Percentiles rank a stretch among this genome's conserved stretches.
These are phyloP conservation scores for Sturnira hondurensis DNA, from an alignment of 2,113 vertebrate genomes.

Conservation along the genomic window DNA sequence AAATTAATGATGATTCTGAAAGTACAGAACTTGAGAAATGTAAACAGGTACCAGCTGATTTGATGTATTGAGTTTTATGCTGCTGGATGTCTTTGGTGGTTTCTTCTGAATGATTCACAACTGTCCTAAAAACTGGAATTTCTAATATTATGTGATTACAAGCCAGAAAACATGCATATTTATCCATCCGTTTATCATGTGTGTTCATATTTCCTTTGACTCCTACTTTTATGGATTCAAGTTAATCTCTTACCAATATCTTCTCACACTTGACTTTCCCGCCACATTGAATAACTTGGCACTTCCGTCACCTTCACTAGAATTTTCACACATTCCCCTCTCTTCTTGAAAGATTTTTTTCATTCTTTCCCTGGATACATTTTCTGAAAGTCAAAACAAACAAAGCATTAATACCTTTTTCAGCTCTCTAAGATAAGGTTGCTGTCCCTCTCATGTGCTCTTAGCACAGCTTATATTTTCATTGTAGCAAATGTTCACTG, in stretches of 20 bases:
- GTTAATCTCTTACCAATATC: background rate
- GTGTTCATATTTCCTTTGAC: background rate
- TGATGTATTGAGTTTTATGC: background rate
- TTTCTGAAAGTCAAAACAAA: background rate
- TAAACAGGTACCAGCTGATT: background rate
- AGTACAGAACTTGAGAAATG: background rate
- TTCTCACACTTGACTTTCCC: background rate
- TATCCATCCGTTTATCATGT: background rate
- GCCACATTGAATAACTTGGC: background rate
- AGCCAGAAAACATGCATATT: background rate
- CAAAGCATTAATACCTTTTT: background rate
- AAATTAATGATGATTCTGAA: background rate
- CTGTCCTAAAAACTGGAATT: background rate
- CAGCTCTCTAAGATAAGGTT: background rate
- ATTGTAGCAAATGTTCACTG: background rate
- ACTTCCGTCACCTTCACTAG: background rate
- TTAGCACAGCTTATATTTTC: background rate
- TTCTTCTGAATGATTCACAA: background rate
- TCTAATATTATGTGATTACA: background rate
- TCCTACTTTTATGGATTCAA: background rate
- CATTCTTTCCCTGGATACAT: background rate
- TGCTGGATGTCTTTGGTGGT: background rate
- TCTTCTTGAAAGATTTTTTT: background rate
- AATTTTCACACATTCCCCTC: background rate
- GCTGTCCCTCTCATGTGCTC: fast-evolving